Evolutionary conservation across 2,113 vertebrate genomes (phyloP).

Genomic region (Nestor notabilis): DNA sequence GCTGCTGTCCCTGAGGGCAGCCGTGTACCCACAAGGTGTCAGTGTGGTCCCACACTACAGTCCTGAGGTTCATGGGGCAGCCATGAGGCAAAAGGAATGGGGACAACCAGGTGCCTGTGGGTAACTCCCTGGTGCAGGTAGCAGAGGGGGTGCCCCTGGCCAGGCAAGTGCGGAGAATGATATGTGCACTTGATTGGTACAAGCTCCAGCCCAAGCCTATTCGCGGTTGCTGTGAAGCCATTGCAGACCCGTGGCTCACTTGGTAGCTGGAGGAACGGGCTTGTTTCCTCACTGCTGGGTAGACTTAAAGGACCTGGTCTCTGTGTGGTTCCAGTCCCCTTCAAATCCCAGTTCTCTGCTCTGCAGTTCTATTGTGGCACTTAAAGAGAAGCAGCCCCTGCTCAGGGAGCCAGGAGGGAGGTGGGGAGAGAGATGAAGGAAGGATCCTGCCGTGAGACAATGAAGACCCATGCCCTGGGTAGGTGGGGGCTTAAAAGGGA

Average conservation of each 20-base stretch:
- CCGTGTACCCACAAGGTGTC: not conserved
- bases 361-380: not conserved
- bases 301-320: not conserved
- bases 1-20: not conserved
- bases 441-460: not conserved
- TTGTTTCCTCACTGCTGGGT: not conserved
- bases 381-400: not conserved
- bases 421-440: not conserved
- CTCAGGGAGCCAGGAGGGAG: not conserved
- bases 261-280: not conserved
- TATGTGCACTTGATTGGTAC: not conserved
- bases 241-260: not conserved
- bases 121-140: not conserved
- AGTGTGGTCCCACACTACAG: not conserved
- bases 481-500: not conserved
- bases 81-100: not conserved
- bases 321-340: not conserved
- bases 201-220: not conserved
- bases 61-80: not conserved
- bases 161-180: not conserved
- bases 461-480: not conserved
- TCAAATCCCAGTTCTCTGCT: not conserved
- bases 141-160: not conserved
- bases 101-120: not conserved
- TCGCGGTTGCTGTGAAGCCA: rapidly evolving